Base-by-base conservation (phyloP, 2,797 vertebrate species). In the Cynopterus sphinx region DNA sequence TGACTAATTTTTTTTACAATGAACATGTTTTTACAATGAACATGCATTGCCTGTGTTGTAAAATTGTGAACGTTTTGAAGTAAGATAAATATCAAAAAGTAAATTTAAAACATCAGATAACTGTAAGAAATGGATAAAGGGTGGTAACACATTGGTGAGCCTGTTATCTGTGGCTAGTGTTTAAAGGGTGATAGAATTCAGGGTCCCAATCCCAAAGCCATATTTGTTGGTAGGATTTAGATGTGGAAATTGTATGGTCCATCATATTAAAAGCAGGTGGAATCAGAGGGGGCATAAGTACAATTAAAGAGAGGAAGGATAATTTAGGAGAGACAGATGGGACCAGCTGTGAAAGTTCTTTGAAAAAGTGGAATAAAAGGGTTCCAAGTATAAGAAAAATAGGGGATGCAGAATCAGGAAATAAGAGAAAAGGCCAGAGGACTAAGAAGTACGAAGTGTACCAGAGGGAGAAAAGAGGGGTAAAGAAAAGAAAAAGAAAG, bases 321-420 rank as follows among this genome's bases (percentile, higher is more conserved):
- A 55, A 57, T 92, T 77, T 46, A 89, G 78, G 28, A 36, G 57
- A 90, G 68, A 74, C 83, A 90, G 74, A 73, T 87, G 91, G 70
- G 46, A 70, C 59, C 77, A 96, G 75, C 77, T 94, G 85, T 91
- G 74, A 84, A 91, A 57, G 10, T 94, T 90, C 81, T 84, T 87
- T 67, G 61, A 83, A 75, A 95, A 96, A 73, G 24, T 67, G 61
- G 31, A 86, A 85, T 22, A 57, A 86, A 79, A 87, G 33, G 9
- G 3, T 89, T 94, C 59, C 26, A 87, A 95, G 59, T 65, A 31
- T 61, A 84, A 78, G 92, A 91, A 88, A 91, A 94, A 22, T 33
- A 92, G 68, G 41, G 81, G 19, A 28, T 87, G 26, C 13, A 53
- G 82, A 87, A 86, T 39, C 43, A 86, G 41, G 73, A 74, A 67